Conservation (phyloP, 2,797 vertebrate species). For the Labeo calbasu region DNA sequence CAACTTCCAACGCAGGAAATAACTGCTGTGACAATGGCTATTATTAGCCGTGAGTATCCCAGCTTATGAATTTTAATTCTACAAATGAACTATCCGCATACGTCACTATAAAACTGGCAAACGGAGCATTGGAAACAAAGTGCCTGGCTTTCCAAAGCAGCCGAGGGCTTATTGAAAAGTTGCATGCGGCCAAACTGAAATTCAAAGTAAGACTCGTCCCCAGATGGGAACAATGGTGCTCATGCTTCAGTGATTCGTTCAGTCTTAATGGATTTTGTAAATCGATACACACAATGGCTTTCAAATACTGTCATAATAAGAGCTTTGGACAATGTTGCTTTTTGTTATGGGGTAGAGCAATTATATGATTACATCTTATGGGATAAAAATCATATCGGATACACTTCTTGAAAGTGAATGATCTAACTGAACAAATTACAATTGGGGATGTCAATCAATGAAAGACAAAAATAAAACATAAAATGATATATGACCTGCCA, state of each 20-base stretch:
- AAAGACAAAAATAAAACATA: too few relatives aligned
- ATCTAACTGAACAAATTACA: constrained; percentile 7
- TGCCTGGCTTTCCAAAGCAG: constrained; percentile 5
- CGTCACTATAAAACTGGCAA: constrained; percentile 42
- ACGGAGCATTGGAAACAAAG: constrained; percentile 14
- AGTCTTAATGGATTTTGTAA: constrained; percentile 37
- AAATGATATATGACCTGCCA: not conserved
- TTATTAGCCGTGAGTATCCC: constrained; percentile 56
- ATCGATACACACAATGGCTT: constrained; percentile 38
- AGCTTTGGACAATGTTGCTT: constrained; percentile 14
- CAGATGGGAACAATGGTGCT: constrained; percentile 9
- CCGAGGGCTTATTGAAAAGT: constrained; percentile 18
- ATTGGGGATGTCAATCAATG: not conserved
- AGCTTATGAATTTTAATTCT: constrained; percentile 56
- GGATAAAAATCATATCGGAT: not conserved
- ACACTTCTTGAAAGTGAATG: not conserved
- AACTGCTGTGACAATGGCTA: constrained; percentile 62
- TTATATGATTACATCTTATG: constrained; percentile 16
- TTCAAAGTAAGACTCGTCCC: constrained; percentile 12
- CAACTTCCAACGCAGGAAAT: constrained; percentile 65
- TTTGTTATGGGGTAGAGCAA: constrained; percentile 15
- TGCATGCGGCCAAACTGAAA: constrained; percentile 21
- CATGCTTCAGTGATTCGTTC: constrained; percentile 13
- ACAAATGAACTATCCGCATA: constrained; percentile 46
- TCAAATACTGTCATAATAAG: constrained; percentile 5